Base-by-base conservation (phyloP, 2,113 vertebrate genomes). In the Halichoeres trimaculatus region DNA sequence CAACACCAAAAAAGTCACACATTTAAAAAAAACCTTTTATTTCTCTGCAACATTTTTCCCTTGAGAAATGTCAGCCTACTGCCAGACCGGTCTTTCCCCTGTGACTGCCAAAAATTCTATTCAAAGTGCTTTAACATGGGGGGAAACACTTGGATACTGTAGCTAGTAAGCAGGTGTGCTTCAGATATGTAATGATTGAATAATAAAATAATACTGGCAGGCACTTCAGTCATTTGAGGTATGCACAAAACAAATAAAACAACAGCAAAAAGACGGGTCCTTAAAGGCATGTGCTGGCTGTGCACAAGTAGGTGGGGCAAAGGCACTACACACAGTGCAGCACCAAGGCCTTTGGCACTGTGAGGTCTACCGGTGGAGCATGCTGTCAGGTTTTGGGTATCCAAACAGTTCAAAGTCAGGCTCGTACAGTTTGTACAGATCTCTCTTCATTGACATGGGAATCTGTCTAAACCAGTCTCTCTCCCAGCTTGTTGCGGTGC, bases 351-450 rank as follows among this genome's bases (percentile, higher is more conserved):
- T 80, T 76, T 70, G 47, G 63, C 12, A 70, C 22, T 8, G 26
- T 56, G n/a, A 5, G 50, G 66, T 65, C 75, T 81, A 78, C 57
- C 50, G 19, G 67, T 94, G 85, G 13, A 96, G 91, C 22, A 97
- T 86, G 34, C 93, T 90, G 61, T 96, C 95, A 0, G 97, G 96
- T 84, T 95, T 95, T 30, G 96, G 94, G 55, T 99, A 99, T 12
- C 96, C 97, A 59, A 98, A 98, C 70, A 99, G 92, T 67, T 95
- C 90, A 70, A 97, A 99, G 78, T 99, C 97, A 0, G 96, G 93
- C 69, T 96, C 93, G 0, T 97, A 99, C 34, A 98, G 91, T 60
- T 95, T 93, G 84, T 97, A 99, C 4, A 99, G 93, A 82, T 96
- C 93, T 82, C 83, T 95, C 80, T 95, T 93, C 93, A 94, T 95